Base-by-base conservation (phyloP, 2,113 vertebrate species). In the Potamarius usumacintae region DNA sequence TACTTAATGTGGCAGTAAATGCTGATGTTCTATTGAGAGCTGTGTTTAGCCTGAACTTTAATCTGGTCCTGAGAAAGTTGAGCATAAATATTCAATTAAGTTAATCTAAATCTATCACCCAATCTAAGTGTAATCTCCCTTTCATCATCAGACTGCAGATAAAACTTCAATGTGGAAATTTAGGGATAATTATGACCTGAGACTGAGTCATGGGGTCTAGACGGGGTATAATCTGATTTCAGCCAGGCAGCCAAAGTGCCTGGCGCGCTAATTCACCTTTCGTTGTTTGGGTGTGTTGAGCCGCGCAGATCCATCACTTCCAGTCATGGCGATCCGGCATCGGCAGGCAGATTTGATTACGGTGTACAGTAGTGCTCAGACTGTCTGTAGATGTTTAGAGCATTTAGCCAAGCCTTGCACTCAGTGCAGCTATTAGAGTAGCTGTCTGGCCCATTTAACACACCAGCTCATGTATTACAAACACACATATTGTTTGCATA, bases 191-290 rank as follows among this genome's bases (percentile, higher is more conserved):
- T 85, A 87, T 89, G 89, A 67, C 89, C 85, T 27, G 58, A 80
- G 87, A 89, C 87, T 82, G 81, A 88, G 88, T 88, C 85, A 90
- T 69, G 81, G 84, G 85, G 91, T 86, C 82, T 89, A 90, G 87
- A 91, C 87, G 30, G 65, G 57, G 78, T 86, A 25, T 90, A 90
- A 91, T 90, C 77, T 22, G 65, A 90, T 92, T 91, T 89, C 42
- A 87, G n/a, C 83, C 53, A 82, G 67, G 79, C 85, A 81, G 83
- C 89, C 89, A 92, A 90, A 89, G 76, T 87, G 84, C 86, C 78
- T 67, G 18, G 83, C 62, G 81, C 83, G 85, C 79, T 89, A 84
- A 88, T 90, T 91, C 85, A 79, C 86, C 81, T 86, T 71, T 88
- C 77, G 27, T 14, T 89, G 86, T 88, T 89, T 89, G 86, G 87